Evolutionary conservation across 2,797 vertebrate species (phyloP).

Genomic region (Manis javanica): DNA sequence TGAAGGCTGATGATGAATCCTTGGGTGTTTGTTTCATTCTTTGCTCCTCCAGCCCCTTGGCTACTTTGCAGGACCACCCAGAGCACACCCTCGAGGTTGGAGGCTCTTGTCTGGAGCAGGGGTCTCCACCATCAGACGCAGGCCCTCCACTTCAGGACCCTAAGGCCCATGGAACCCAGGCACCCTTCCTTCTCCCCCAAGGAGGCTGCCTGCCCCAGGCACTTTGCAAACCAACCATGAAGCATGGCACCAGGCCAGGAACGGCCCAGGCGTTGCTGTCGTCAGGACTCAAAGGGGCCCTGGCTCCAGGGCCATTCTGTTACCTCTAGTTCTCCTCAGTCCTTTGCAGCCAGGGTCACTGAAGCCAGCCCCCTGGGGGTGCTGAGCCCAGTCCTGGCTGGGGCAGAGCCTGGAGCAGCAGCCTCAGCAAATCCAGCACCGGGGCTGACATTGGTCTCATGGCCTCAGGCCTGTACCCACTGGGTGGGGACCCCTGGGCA

Average conservation of each 20-base stretch:
- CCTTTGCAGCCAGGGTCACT: not conserved
- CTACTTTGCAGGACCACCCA: not conserved
- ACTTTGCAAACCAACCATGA: not conserved
- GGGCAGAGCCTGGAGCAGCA: too few species aligned
- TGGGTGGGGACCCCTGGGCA: not conserved
- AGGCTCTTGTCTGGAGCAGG: not conserved
- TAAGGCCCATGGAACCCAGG: not conserved
- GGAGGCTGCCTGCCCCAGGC: not conserved
- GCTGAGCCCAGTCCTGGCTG: not conserved
- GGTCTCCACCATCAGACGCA: not conserved
- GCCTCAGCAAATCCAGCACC: accelerated
- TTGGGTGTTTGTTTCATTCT: not conserved
- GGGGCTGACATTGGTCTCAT: not conserved
- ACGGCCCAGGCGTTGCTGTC: not conserved
- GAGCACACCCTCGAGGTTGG: not conserved
- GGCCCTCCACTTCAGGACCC: not conserved
- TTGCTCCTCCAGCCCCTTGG: not conserved
- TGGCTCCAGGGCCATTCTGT: not conserved
- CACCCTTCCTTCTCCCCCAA: not conserved
- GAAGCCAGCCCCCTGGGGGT: not conserved
- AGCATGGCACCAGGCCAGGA: not conserved
- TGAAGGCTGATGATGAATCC: not conserved
- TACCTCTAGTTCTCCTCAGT: not conserved
- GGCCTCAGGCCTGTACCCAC: not conserved
- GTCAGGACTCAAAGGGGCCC: not conserved